These are phyloP conservation scores for Pseudomyrmex sp. DNA, from an alignment of 1,140 invertebrate species.

Conservation along the genomic window DNA sequence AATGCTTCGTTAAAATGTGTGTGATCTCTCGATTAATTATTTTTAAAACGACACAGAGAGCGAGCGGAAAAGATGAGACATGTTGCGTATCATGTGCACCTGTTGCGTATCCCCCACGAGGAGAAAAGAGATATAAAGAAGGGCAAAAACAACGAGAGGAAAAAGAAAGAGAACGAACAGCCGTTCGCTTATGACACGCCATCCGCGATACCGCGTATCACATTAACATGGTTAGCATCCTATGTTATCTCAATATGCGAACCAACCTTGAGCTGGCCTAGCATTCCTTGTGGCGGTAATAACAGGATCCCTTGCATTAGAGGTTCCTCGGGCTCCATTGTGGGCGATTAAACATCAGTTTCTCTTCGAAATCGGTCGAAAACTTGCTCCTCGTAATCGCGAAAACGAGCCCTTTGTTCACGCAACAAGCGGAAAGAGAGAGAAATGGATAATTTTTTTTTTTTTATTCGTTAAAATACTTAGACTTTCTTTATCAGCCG, in stretches of 20 bases:
- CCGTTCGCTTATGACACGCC: not conserved
- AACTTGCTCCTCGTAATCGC: constrained; percentile 25
- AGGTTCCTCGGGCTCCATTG: constrained; percentile 89
- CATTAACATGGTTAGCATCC: constrained; percentile 4
- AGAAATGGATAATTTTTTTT: constrained; percentile 56
- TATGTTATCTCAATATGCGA: not conserved
- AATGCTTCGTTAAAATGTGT: too few species aligned
- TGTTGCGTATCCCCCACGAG: not conserved
- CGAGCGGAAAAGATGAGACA: too few species aligned
- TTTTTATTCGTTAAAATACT: constrained; percentile 65
- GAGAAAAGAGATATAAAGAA: constrained; percentile 74
- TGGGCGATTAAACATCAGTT: constrained; percentile 57
- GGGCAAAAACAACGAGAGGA: not conserved
- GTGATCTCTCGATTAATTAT: too few species aligned
- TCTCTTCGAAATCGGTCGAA: constrained; percentile 8
- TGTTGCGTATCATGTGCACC: not conserved
- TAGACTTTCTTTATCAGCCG: constrained; percentile 33
- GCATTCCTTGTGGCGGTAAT: constrained; percentile 89
- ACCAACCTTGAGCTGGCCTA: constrained; percentile 86
- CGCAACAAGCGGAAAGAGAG: too few species aligned
- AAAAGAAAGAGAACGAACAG: not conserved
- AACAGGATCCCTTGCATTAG: constrained; percentile 89
- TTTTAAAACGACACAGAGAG: too few species aligned
- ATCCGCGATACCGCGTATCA: not conserved
- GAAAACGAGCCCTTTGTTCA: not conserved